Percentiles rank a stretch among this genome's conserved stretches.
phyloP scores from a whole-genome alignment of 2,113 vertebrate genomes.

The Antennarius striatus region DNA sequence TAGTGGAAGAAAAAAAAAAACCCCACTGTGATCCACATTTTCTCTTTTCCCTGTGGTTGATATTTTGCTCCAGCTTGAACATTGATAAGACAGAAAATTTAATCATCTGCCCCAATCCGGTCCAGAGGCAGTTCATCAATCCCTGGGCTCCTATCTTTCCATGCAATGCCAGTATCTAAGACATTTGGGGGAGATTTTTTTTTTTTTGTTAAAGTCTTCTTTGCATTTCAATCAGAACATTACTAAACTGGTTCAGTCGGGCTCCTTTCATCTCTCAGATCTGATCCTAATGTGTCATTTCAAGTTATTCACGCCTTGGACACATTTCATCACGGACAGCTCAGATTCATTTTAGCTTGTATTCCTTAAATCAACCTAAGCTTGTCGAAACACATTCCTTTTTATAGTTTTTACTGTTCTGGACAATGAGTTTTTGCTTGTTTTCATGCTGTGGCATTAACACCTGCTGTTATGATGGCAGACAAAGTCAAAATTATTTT shows the following conservation, averaged over 20 bases:
- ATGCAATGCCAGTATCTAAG: slow-evolving; percentile 9
- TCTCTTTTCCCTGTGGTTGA: background rate
- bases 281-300: slow-evolving; percentile 15
- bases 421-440: too few species aligned
- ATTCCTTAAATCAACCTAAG: background rate
- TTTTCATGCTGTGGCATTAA: too few species aligned
- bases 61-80: slow-evolving; percentile 20
- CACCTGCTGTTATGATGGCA: too few species aligned
- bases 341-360: slow-evolving; percentile 10
- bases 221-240: slow-evolving; percentile 38
- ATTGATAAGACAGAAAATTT: slow-evolving; percentile 16
- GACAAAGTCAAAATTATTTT: too few species aligned
- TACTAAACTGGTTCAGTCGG: slow-evolving; percentile 23
- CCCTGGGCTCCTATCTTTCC: slow-evolving; percentile 14
- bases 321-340: slow-evolving; percentile 12
- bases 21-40: background rate
- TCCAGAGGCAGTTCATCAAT: slow-evolving; percentile 1
- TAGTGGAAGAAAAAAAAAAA: too few species aligned
- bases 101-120: slow-evolving; percentile 29
- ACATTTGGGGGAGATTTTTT: slow-evolving; percentile 12
- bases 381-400: background rate
- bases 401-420: too few species aligned
- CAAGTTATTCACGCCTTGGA: slow-evolving; percentile 30
- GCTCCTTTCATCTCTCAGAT: slow-evolving; percentile 30
- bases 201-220: background rate